Evolutionary conservation across 2,797 vertebrate genomes (phyloP), one percentile per base, ranked within the genome.

Genomic region (Xiphorhynchus erythropygius): DNA sequence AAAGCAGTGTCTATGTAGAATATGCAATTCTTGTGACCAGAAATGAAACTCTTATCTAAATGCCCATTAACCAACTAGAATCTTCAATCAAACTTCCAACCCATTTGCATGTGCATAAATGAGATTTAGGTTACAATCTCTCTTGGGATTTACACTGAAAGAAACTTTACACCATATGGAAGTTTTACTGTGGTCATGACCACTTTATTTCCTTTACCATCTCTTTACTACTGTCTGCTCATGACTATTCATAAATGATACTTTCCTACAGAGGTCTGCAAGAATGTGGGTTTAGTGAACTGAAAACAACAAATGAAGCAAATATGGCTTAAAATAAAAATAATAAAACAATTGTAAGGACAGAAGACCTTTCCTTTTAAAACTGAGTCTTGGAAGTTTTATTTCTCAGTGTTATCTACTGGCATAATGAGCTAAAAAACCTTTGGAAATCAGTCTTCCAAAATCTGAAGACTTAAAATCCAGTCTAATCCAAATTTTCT

Each of bases 41-140:
- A 87, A 87, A 69, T 39, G 0, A 53, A 64, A 4, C 2, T 84
- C 7, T 19, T 65, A 7, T 84, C 14, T n/a, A 79, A 69, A 53
- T 62, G 6, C 3, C 5, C 0, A 1, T 41, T 42, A 62, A 52
- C 1, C 8, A 53, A 12, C 16, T 28, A 23, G 16, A 78, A 17
- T 12, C 18, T 68, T 67, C 10, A 23, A 49, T 64, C 41, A 44
- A 70, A 77, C 23, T 84, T 84, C 9, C 33, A 68, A 63, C 11
- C 4, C 37, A 37, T 5, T 75, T 87, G 13, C 3, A 25, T 21
- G 8, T 30, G 3, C 46, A 44, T 9, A 52, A 7, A 88, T 33
- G 19, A 3, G 16, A 32, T 71, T 75, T 37, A 62, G 8, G 11
- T 69, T 89, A 41, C 50, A 84, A 49, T 49, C 22, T 7, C 3